phyloP scores from a whole-genome alignment of 2,113 vertebrate genomes.

The Danio rerio region GRCz12tu NC_133192.1:24187001-24187500 shows the following conservation, averaged over 20 bases:
- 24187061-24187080: not conserved
- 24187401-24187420: conserved; percentile 1
- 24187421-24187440: not conserved
- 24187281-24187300: not conserved
- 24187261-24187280: not conserved
- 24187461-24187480: conserved; percentile 39
- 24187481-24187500: conserved; percentile 23
- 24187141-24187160: conserved; percentile 23
- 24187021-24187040: no score
- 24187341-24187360: not conserved
- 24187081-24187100: not conserved
- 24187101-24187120: not conserved
- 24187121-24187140: conserved; percentile 18
- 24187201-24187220: not conserved
- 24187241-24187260: conserved; percentile 19
- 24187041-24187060: not conserved
- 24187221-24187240: not conserved
- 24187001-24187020: no score
- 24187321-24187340: not conserved
- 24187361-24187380: not conserved
- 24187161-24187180: conserved; percentile 26
- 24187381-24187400: not conserved
- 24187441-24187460: conserved; percentile 9
- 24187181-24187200: not conserved
- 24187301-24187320: not conserved